Evolutionary conservation across 2,888 invertebrate species (phyloP).

Genomic region (Sepioteuthis lessoniana): DNA sequence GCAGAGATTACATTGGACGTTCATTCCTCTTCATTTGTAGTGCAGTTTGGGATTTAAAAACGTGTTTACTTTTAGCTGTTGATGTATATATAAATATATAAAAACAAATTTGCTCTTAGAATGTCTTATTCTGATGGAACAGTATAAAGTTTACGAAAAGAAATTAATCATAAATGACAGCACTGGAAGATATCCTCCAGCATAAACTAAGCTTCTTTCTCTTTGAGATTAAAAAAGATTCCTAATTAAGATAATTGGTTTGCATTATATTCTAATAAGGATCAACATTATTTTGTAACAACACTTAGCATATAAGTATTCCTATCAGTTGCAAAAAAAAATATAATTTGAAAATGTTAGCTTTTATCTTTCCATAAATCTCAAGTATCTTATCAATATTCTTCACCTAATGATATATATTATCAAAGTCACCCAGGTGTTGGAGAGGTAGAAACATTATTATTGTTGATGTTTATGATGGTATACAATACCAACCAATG

Average conservation of each 20-base stretch:
- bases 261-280: background rate
- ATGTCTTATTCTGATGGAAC: too few relatives aligned
- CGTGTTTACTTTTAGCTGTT: too few relatives aligned
- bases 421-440: background rate
- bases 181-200: background rate
- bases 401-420: background rate
- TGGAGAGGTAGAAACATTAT: background rate
- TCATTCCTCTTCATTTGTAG: too few relatives aligned
- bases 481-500: too few relatives aligned
- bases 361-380: background rate
- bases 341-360: too few relatives aligned
- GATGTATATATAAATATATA: too few relatives aligned
- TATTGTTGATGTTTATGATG: too few relatives aligned
- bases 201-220: background rate
- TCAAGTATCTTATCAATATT: background rate
- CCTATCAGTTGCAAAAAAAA: background rate
- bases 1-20: too few relatives aligned
- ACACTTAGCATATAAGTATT: background rate
- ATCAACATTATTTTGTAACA: background rate
- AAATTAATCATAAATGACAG: background rate
- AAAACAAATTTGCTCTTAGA: too few relatives aligned
- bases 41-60: too few relatives aligned
- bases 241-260: background rate
- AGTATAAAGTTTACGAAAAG: too few relatives aligned
- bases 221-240: background rate